Evolutionary conservation across 2,888 invertebrate genomes (phyloP).

Genomic region (Caprella mutica): DNA sequence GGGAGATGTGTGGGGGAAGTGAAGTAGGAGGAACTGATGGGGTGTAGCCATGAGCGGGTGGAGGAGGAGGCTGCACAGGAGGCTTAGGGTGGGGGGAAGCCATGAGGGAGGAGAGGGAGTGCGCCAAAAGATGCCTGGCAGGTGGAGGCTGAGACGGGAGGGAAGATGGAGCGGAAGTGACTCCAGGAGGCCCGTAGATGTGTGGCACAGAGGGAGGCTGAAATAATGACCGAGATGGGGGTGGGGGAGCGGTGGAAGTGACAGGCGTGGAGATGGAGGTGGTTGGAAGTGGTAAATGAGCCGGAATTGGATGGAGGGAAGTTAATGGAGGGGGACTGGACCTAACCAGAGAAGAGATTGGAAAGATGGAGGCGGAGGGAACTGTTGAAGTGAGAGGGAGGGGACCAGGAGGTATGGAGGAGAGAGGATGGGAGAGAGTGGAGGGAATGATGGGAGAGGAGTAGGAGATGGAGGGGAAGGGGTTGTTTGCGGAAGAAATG

Average conservation of each 20-base stretch:
- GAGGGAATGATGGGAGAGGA: slow-evolving; percentile 39
- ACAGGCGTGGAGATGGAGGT: background rate
- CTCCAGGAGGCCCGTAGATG: slow-evolving; percentile 23
- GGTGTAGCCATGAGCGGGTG: background rate
- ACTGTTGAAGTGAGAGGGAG: background rate
- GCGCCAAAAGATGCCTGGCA: slow-evolving; percentile 2
- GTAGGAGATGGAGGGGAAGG: background rate
- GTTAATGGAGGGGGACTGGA: background rate
- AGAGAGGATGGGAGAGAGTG: background rate
- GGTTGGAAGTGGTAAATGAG: background rate
- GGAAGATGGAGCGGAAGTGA: background rate
- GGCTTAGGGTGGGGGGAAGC: slow-evolving; percentile 3
- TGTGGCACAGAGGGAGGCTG: slow-evolving; percentile 28
- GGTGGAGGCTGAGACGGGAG: slow-evolving; percentile 1
- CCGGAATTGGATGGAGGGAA: background rate
- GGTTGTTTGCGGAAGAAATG: background rate
- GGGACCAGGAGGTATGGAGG: background rate
- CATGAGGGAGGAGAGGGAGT: slow-evolving; percentile 15
- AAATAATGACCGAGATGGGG: slow-evolving; percentile 50
- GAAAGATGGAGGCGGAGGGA: background rate
- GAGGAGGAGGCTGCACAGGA: background rate
- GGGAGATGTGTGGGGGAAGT: slow-evolving; percentile 4
- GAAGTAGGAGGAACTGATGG: slow-evolving; percentile 9
- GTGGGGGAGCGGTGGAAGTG: background rate
- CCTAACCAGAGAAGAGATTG: background rate